These are phyloP conservation scores for Mystacides longicornis DNA, from an alignment of 2,888 invertebrate genomes.

Conservation along the genomic window DNA sequence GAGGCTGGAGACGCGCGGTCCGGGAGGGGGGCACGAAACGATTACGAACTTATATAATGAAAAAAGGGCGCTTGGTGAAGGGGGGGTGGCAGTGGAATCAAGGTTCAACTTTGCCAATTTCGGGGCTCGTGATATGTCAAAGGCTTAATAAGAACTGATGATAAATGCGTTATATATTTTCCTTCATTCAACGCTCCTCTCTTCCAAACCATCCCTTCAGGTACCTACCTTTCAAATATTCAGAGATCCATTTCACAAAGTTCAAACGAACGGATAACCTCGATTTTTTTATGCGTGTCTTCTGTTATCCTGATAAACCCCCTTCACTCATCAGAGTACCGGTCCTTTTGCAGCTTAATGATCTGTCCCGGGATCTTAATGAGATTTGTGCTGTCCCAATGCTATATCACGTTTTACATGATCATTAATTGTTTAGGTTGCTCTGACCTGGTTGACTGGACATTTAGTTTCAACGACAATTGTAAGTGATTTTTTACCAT, in stretches of 20 bases:
- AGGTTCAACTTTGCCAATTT: conserved; percentile 8
- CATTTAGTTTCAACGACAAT: too few species aligned
- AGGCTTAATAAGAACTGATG: background rate
- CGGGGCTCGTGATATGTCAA: conserved; percentile 9
- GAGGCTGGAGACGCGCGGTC: too few species aligned
- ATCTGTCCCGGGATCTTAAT: too few species aligned
- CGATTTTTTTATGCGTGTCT: background rate
- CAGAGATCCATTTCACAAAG: background rate
- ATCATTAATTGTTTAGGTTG: too few species aligned
- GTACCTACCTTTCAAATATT: background rate
- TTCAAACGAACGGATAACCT: background rate
- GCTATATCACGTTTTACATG: too few species aligned
- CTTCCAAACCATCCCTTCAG: background rate
- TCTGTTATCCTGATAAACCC: too few species aligned
- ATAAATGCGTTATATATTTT: background rate
- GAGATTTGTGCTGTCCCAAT: too few species aligned
- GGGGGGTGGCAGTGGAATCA: conserved; percentile 7
- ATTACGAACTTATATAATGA: too few species aligned
- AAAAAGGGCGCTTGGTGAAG: background rate
- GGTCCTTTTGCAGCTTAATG: too few species aligned
- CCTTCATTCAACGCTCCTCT: background rate
- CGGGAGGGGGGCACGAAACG: background rate
- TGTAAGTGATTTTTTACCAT: too few species aligned
- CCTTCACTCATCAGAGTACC: too few species aligned
- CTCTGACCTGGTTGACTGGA: too few species aligned